Evolutionary conservation across 2,797 vertebrate species (phyloP).

Genomic region (Vespertilio murinus): DNA sequence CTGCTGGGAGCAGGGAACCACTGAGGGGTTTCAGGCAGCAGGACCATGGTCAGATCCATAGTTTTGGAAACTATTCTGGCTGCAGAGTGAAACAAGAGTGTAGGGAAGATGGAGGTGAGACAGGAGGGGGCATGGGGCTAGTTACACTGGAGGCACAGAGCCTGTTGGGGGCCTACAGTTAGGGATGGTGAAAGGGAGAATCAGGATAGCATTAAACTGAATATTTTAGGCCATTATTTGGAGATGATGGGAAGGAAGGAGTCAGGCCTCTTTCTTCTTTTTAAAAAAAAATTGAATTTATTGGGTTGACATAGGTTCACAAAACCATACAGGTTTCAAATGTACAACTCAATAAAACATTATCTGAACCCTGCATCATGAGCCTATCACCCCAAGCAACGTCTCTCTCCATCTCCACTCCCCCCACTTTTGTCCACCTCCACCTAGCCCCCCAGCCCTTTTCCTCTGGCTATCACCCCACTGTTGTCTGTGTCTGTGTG

Average conservation of each 20-base stretch:
- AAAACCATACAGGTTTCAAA: not conserved
- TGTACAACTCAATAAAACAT: not conserved
- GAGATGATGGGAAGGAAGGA: not conserved
- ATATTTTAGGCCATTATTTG: not conserved
- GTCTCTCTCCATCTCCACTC: not conserved
- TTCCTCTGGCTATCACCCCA: not conserved
- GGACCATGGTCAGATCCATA: not conserved
- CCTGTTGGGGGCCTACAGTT: not conserved
- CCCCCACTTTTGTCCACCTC: not conserved
- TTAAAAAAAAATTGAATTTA: not conserved
- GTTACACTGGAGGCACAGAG: not conserved
- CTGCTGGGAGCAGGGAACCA: not conserved
- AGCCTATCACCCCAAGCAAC: not conserved
- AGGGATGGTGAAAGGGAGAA: not conserved
- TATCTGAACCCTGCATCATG: not conserved
- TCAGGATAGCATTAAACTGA: not conserved
- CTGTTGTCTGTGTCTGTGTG: not conserved
- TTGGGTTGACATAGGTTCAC: not conserved
- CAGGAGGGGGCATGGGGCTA: not conserved
- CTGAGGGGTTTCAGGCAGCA: not conserved
- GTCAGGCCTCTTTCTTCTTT: not conserved
- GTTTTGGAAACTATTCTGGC: not conserved
- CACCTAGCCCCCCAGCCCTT: not conserved
- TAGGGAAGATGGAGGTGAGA: not conserved
- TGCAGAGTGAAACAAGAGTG: not conserved